Base-by-base conservation (phyloP, 2,113 vertebrate species). In the Malurus elegans region DNA sequence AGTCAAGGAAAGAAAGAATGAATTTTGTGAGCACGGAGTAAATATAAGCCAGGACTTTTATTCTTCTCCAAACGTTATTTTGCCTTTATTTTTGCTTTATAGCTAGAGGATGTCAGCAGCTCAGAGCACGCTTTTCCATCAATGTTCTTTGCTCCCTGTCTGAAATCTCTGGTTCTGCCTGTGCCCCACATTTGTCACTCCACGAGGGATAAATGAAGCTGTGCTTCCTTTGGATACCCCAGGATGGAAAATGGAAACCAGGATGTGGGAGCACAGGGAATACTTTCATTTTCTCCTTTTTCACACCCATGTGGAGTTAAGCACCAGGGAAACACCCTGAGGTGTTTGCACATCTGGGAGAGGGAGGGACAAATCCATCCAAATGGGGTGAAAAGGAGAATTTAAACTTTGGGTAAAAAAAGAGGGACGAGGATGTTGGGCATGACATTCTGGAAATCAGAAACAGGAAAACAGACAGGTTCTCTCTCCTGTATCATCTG, bases 11-110 rank as follows among this genome's bases (percentile, higher is more conserved):
- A 90, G 79, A 73, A 93, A 81, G 71, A 82, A 87, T 58, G 45
- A 66, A 73, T 94, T 95, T 88, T 95, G 71, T 71, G 79, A 92
- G 85, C 51, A 42, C 6, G 2, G 64, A 86, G 79, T 86, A 94
- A 96, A 95, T 92, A 93, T 90, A 92, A 86, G 90, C 7, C 58
- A 92, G 75, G 83, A 82, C 34, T 94, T 88, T 73, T 90, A 73
- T 83, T 90, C 89, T 95, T 80, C 66, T 86, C 64, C 67, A 70
- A 80, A 44, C 54, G 56, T 83, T 66, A 72, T 67, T 97, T 93
- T 78, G 51, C 67, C 79, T 94, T 90, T 94, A 56, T 71, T 91
- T 93, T 89, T 84, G 17, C 42, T 92, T 95, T 88, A 73, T 74
- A 71, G 73, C 72, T 95, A 51, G 71, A 64, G 75, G 81, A 51